Evolutionary conservation across 2,797 vertebrate species (phyloP).

Genomic region (Anniella stebbinsi): DNA sequence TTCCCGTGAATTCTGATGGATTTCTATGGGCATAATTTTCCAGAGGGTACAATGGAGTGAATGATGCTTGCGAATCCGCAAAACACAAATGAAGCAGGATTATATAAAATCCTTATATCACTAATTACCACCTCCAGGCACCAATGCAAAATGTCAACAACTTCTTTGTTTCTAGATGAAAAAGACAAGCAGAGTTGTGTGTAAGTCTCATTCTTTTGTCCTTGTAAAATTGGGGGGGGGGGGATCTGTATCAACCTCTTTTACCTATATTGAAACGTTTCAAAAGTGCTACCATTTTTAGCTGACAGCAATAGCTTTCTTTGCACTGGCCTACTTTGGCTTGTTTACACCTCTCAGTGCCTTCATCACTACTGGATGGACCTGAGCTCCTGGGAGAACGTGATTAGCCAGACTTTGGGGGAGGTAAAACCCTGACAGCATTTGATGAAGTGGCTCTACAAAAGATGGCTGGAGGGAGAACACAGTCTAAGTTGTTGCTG

Average conservation of each 20-base stretch:
- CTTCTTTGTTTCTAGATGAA: not conserved
- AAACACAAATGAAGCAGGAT: too few species aligned
- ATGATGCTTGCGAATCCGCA: too few species aligned
- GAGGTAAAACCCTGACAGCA: not conserved
- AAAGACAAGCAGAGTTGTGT: not conserved
- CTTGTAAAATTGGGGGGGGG: not conserved
- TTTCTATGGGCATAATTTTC: too few species aligned
- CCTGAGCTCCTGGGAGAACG: not conserved
- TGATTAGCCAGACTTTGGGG: not conserved
- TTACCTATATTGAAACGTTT: not conserved
- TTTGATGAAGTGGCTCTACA: not conserved
- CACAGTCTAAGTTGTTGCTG: constrained; percentile 29
- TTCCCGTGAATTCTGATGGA: too few species aligned
- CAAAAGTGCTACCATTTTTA: not conserved
- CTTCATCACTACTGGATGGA: not conserved
- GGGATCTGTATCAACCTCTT: not conserved
- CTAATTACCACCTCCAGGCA: not conserved
- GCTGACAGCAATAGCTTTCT: not conserved
- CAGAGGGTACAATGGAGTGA: too few species aligned
- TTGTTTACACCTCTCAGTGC: not conserved
- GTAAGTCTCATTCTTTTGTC: not conserved
- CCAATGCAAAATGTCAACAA: not conserved
- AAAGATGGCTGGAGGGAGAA: accelerated
- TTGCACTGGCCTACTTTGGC: not conserved
- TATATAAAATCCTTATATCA: too few species aligned